These are phyloP conservation scores for Platycercus adscitus DNA, from an alignment of 2,113 vertebrate species.

Conservation along the genomic window DNA sequence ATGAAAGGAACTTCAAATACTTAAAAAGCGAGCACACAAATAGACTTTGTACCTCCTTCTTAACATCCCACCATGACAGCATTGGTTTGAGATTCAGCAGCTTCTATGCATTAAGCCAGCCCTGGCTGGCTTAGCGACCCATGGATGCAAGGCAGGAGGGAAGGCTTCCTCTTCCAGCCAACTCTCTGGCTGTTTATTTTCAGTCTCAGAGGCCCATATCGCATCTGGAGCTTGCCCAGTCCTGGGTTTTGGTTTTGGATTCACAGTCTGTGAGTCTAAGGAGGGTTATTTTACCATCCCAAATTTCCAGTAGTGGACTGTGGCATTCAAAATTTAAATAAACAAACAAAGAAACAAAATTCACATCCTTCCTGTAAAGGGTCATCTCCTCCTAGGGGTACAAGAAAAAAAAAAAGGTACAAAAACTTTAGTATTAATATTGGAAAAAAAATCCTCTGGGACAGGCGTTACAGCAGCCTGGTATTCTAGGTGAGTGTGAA, in stretches of 20 bases:
- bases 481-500: neutral
- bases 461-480: neutral
- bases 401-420: neutral
- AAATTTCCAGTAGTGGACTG: neutral
- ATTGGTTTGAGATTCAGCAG: neutral
- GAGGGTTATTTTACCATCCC: neutral
- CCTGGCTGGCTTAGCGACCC: neutral
- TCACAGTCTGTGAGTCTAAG: neutral
- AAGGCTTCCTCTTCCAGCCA: neutral
- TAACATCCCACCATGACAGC: neutral
- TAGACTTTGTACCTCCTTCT: neutral
- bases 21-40: neutral
- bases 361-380: neutral
- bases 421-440: neutral
- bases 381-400: neutral
- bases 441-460: neutral
- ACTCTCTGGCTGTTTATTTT: slow-evolving; percentile 13
- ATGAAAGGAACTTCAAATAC: slow-evolving; percentile 23
- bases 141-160: neutral
- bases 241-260: slow-evolving; percentile 32
- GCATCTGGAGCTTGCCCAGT: neutral
- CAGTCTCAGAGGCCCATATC: neutral
- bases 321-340: neutral
- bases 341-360: neutral
- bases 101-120: neutral